Conservation (phyloP, 1,140 invertebrate genomes). For the Epicauta chinensis region DNA sequence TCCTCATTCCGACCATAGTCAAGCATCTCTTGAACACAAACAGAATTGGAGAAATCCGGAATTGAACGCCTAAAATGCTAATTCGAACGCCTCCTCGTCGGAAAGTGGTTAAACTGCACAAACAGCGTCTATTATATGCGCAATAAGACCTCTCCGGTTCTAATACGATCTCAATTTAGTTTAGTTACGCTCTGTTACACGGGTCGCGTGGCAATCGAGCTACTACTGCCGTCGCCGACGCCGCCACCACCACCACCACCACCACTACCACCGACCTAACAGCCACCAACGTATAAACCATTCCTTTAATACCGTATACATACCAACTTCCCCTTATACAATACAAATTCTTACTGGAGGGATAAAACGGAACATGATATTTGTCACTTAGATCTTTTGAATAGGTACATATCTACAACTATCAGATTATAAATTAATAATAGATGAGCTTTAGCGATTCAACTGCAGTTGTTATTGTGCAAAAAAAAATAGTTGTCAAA, state of each 20-base stretch:
- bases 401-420: too few relatives aligned
- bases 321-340: too few relatives aligned
- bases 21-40: constrained; percentile 21
- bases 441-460: too few relatives aligned
- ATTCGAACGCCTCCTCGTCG: constrained; percentile 40
- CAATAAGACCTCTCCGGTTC: constrained; percentile 44
- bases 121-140: constrained; percentile 46
- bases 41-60: constrained; percentile 36
- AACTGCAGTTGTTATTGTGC: too few relatives aligned
- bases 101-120: constrained; percentile 45
- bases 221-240: constrained; percentile 9
- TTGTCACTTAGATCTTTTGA: too few relatives aligned
- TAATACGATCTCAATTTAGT: constrained; percentile 47
- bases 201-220: constrained; percentile 43
- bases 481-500: too few relatives aligned
- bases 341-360: too few relatives aligned
- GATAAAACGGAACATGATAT: too few relatives aligned
- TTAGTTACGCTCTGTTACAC: constrained; percentile 46
- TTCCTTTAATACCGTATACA: too few relatives aligned
- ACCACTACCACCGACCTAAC: neutral
- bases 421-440: too few relatives aligned
- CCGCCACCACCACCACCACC: neutral
- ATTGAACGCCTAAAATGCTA: constrained; percentile 43
- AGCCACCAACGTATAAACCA: neutral
- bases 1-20: constrained; percentile 19